phyloP scores from a whole-genome alignment of 2,113 vertebrate species.

The Zosterops pallidus region DNA sequence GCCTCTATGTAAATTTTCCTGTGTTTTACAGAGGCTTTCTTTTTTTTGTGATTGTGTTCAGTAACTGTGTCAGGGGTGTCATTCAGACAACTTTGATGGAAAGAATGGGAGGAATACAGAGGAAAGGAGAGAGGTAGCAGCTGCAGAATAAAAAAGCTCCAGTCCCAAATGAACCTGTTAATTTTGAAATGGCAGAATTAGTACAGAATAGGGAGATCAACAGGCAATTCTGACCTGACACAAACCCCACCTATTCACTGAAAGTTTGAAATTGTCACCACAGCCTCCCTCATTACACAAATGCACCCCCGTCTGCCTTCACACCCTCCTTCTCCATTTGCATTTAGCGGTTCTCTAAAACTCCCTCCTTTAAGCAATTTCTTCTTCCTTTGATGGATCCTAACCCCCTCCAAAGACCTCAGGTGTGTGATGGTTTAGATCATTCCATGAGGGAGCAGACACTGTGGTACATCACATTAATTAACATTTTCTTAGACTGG shows the following conservation, averaged over 20 bases:
- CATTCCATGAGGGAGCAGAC: background rate
- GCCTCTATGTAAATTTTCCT: background rate
- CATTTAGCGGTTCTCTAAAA: background rate
- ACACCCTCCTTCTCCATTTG: background rate
- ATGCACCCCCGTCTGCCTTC: rapidly evolving
- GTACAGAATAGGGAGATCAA: background rate
- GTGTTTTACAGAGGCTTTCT: background rate
- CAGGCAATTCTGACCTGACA: background rate
- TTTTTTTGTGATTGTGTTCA: background rate
- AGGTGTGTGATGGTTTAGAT: background rate
- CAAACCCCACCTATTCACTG: background rate
- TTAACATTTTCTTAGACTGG: background rate
- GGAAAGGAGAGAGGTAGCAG: background rate
- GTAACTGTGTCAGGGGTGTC: background rate
- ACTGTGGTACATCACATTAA: background rate
- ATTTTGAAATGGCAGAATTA: background rate
- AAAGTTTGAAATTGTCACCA: background rate
- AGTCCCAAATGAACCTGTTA: background rate
- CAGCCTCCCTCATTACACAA: background rate
- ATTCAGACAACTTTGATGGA: background rate
- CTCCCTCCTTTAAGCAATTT: background rate
- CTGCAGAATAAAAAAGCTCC: background rate
- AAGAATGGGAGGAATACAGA: background rate
- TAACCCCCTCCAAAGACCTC: background rate
- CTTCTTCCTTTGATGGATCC: background rate